Conservation (phyloP, 2,797 vertebrate species). For the Thamnophis elegans region DNA sequence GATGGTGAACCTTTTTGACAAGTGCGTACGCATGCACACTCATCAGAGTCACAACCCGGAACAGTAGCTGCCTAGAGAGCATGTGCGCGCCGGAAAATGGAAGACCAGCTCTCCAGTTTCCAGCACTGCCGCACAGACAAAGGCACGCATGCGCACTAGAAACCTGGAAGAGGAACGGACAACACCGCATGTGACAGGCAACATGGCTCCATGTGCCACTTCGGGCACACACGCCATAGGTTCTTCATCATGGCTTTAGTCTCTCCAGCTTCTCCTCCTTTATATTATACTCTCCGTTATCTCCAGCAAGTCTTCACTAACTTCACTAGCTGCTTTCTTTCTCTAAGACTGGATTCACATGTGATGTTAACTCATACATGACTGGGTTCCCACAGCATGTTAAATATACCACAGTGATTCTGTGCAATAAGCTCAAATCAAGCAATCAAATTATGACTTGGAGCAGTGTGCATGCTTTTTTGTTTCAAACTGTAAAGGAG, state of each 20-base stretch:
- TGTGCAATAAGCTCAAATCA: background rate
- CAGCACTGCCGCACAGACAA: no score
- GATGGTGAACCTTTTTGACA: no score
- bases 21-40: no score
- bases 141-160: no score
- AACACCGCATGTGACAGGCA: no score
- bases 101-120: no score
- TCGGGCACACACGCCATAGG: no score
- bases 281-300: background rate
- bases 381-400: background rate
- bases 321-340: background rate
- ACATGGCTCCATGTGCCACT: no score
- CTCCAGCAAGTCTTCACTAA: background rate
- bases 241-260: background rate
- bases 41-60: no score
- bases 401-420: background rate
- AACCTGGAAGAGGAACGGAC: no score
- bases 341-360: background rate
- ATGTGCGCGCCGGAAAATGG: no score
- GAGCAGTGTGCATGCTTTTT: background rate
- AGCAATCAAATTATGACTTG: background rate
- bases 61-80: no score
- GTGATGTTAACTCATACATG: background rate
- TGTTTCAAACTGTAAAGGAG: background rate
- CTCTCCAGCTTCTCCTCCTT: background rate